A percentile compares a stretch with the other conserved stretches of the same genome.
These are phyloP conservation scores for Ammodytes dubius DNA, from an alignment of 2,113 vertebrate genomes.

Conservation along the genomic window DNA sequence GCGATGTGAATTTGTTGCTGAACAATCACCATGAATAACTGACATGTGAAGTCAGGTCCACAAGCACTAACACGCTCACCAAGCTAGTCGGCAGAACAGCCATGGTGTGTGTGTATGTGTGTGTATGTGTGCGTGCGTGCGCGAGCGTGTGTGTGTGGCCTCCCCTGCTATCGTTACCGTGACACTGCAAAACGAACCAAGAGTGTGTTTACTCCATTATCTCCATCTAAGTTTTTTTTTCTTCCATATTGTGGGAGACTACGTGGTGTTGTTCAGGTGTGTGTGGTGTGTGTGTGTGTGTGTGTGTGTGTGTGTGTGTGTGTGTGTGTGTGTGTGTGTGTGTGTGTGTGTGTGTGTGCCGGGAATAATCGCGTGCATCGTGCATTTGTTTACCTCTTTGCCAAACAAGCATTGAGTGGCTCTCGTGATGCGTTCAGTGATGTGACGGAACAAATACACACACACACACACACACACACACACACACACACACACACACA, in stretches of 20 bases:
- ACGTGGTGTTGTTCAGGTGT: background rate
- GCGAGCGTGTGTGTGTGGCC: too few relatives aligned
- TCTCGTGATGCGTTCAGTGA: conserved; percentile 8
- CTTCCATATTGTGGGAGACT: background rate
- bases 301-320: background rate
- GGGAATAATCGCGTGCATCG: too few relatives aligned
- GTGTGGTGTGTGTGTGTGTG: background rate
- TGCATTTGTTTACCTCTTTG: background rate
- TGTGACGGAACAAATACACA: conserved; percentile 48
- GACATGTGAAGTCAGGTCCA: conserved; percentile 36
- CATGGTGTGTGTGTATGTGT: background rate
- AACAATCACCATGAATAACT: conserved; percentile 25
- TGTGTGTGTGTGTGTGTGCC: background rate
- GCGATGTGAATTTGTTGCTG: background rate
- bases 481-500: conserved; percentile 64
- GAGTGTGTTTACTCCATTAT: background rate
- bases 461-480: conserved; percentile 68
- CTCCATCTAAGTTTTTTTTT: background rate
- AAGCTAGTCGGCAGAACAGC: conserved; percentile 38
- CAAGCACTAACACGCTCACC: conserved; percentile 40
- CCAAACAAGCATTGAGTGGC: conserved; percentile 39
- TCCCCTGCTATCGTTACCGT: conserved; percentile 19
- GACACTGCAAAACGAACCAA: background rate
- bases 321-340: background rate
- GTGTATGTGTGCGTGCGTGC: too few relatives aligned